Conservation (phyloP, 2,113 vertebrate genomes). For the Fregetta grallaria region DNA sequence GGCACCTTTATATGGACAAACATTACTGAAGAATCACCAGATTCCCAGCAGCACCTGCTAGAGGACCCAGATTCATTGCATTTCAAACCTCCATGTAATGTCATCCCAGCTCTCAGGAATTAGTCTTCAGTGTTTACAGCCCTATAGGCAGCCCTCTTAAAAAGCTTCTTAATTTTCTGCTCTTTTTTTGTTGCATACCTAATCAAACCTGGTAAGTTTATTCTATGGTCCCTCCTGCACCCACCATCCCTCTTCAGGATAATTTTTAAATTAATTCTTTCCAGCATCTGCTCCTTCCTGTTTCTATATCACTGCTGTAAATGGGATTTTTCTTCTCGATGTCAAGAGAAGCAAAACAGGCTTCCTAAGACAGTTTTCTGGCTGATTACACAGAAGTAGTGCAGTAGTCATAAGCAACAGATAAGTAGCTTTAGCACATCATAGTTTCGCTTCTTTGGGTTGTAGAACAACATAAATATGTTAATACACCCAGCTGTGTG, state of each 20-base stretch:
- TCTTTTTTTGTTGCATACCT: neutral
- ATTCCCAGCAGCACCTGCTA: neutral
- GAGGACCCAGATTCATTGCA: neutral
- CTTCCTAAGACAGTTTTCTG: constrained; percentile 37
- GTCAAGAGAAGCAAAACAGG: constrained; percentile 2
- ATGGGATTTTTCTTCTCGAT: neutral
- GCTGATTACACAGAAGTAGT: constrained; percentile 8
- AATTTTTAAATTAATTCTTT: neutral
- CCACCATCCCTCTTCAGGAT: neutral
- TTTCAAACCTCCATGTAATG: neutral
- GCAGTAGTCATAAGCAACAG: constrained; percentile 6
- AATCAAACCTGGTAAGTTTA: neutral
- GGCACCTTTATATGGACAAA: neutral
- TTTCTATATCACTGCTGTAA: neutral
- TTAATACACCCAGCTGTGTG: neutral
- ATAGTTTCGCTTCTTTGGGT: neutral
- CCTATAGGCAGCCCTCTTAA: neutral
- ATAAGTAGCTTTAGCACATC: constrained; percentile 11
- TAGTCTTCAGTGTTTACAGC: neutral
- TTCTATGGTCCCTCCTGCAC: neutral
- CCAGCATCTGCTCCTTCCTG: neutral
- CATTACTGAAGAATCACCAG: neutral
- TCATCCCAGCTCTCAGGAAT: neutral
- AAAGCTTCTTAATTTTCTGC: neutral
- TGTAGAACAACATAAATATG: neutral